phyloP scores from a whole-genome alignment of 2,888 invertebrate species.

The Ctenicera cuprea region DNA sequence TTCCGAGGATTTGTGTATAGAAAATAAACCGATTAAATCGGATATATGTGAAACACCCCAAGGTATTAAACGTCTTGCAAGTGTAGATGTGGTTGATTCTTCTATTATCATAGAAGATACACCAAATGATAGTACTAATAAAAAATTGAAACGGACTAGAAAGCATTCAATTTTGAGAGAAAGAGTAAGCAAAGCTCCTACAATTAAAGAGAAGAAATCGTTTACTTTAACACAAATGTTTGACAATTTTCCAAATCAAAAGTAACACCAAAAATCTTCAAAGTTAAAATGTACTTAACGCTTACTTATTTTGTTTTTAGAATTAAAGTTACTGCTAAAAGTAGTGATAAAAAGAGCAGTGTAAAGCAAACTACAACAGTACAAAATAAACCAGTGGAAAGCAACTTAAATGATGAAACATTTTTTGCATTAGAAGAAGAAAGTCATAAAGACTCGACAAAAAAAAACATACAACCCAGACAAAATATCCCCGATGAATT shows the following conservation, averaged over 20 bases:
- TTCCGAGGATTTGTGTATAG: too few relatives aligned
- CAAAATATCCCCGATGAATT: not conserved
- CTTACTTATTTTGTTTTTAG: too few relatives aligned
- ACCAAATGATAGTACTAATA: not conserved
- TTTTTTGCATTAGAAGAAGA: not conserved
- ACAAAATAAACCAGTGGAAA: too few relatives aligned
- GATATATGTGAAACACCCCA: not conserved
- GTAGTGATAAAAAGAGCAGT: too few relatives aligned
- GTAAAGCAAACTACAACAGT: too few relatives aligned
- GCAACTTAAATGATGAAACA: not conserved
- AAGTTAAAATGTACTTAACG: not conserved
- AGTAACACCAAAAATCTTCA: not conserved
- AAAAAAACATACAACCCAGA: not conserved
- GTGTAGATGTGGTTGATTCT: conserved; percentile 28
- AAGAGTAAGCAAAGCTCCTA: not conserved
- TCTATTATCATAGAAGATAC: conserved; percentile 23
- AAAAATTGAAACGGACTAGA: conserved; percentile 1
- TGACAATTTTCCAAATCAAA: not conserved
- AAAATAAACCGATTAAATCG: not conserved
- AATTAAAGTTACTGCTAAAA: too few relatives aligned
- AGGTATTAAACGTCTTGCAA: not conserved
- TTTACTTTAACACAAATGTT: conserved; percentile 6
- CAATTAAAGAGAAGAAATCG: not conserved
- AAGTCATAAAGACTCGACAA: not conserved
- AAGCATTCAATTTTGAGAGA: not conserved